phyloP scores from a whole-genome alignment of 2,888 invertebrate species.

The Tipula helvola region DNA sequence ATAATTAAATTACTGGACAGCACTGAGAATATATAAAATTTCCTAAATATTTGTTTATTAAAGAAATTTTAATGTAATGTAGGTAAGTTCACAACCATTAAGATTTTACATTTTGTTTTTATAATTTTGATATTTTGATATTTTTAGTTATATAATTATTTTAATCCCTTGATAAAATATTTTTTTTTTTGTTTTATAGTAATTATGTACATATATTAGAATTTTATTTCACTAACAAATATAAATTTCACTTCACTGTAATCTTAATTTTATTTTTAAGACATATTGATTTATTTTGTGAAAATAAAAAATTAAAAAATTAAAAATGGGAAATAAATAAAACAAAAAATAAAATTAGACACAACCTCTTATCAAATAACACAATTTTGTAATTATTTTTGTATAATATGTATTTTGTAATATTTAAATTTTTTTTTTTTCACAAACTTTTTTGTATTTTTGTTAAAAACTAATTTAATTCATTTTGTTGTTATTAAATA shows the following conservation, averaged over 20 bases:
- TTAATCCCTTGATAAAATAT: background rate
- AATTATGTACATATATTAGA: background rate
- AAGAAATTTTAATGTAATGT: background rate
- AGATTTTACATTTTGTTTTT: background rate
- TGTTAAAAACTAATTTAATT: background rate
- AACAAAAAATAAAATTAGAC: background rate
- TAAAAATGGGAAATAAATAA: background rate
- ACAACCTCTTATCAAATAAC: background rate
- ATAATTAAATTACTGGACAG: background rate
- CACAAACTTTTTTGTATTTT: background rate
- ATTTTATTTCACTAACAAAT: background rate
- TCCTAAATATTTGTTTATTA: background rate
- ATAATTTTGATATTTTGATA: too few species aligned
- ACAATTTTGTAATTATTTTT: background rate
- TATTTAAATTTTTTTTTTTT: background rate
- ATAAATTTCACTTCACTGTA: background rate
- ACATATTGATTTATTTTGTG: background rate
- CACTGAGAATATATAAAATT: background rate
- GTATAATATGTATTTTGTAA: background rate
- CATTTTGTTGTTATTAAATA: background rate
- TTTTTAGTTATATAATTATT: background rate
- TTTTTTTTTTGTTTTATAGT: background rate
- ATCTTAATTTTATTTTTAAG: background rate
- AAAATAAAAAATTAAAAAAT: background rate
- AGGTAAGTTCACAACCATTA: constrained; percentile 4